Evolutionary conservation across 2,113 vertebrate species (phyloP), one percentile per base, ranked within the genome.

Genomic region (Nerophis lumbriciformis): DNA sequence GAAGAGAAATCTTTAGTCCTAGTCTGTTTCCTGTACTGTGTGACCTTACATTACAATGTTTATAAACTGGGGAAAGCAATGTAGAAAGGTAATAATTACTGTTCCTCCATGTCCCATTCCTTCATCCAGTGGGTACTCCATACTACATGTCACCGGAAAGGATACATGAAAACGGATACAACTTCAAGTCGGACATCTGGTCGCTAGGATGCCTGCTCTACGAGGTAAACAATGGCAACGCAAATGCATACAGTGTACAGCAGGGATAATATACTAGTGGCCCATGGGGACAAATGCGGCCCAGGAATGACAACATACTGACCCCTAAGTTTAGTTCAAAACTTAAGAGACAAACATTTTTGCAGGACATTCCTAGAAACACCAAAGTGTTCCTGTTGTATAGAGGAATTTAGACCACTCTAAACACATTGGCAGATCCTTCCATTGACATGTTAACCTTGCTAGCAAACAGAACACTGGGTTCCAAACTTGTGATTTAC

Each of bases 111-210:
- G 11, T 14, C 6, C 8, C 61, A 37, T 63, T 45, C 15, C 10
- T 6, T 45, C 68, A 87, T 92, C 50, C 92, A 99, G 97, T 99
- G 90, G 96, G 95, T 89, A 99, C 97, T 48, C 96, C 95, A 3
- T 98, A 98, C 90, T 99, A 99, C 77, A 99, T 99, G 96, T 98
- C 96, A 75, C 95, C 96, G 0, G 97, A 99, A 90, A 94, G 95
- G 87, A 97, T 99, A 90, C 97, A 98, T 8, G 96, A 98, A 92
- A 96, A 95, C 3, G 94, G 96, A 85, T 98, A 99, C 90, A 98
- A 99, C 93, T 99, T 98, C 91, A 99, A 99, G 84, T 99, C 97
- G n/a, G 97, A 99, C 90, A 98, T 99, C 92, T 99, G 97, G 97
- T 99, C 97, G 73, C 90, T 99, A 89, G 97, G 96, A 87, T 99